Conservation (phyloP, 2,113 vertebrate species). For the Microtus pennsylvanicus region DNA sequence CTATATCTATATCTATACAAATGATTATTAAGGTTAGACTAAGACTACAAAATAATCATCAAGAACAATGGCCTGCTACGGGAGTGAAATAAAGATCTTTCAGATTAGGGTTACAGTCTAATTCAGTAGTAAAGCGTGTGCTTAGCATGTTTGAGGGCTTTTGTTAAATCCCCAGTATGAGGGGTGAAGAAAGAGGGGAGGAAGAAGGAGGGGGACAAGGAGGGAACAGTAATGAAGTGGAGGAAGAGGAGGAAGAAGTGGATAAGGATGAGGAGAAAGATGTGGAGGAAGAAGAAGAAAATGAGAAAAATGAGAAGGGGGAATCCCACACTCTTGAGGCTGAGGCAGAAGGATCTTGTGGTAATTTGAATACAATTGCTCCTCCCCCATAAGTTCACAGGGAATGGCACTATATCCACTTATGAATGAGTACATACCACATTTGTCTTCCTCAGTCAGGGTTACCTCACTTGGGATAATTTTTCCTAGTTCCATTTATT, state of each 20-base stretch:
- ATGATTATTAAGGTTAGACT: not conserved
- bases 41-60: not conserved
- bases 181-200: not conserved
- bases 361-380: not conserved
- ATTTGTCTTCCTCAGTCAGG: not conserved
- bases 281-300: not conserved
- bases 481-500: not conserved
- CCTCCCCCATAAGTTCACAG: not conserved
- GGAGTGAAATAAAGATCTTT: slow-evolving; percentile 34
- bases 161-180: not conserved
- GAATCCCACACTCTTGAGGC: not conserved
- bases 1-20: not conserved
- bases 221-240: not conserved
- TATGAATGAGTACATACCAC: not conserved
- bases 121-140: not conserved
- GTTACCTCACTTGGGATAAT: not conserved
- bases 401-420: not conserved
- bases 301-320: not conserved
- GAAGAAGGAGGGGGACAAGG: not conserved
- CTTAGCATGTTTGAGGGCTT: not conserved
- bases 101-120: too few species aligned
- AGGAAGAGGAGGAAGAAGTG: not conserved
- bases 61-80: not conserved
- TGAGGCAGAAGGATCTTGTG: not conserved
- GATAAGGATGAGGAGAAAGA: not conserved